phyloP scores from a whole-genome alignment of 2,797 vertebrate genomes.

The Hyperoplus lanceolatus region DNA sequence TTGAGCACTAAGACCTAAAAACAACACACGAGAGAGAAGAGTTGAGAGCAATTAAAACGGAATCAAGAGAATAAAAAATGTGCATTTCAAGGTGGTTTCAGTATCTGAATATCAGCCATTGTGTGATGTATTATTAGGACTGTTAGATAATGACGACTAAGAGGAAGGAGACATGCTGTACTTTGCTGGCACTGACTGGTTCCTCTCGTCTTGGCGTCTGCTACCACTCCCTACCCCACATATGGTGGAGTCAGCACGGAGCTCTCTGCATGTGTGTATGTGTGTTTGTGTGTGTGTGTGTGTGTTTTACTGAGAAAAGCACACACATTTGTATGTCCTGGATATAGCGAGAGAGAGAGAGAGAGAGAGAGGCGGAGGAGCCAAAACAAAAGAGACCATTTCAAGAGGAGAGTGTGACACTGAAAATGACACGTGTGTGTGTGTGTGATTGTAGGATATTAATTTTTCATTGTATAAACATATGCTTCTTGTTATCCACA shows the following conservation, averaged over 20 bases:
- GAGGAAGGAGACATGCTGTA: constrained; percentile 74
- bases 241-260: constrained; percentile 79
- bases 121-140: constrained; percentile 66
- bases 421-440: constrained; percentile 34
- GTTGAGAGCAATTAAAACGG: background rate
- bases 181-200: constrained; percentile 75
- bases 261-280: constrained; percentile 37
- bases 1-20: constrained; percentile 6
- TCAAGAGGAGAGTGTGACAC: constrained; percentile 43
- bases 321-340: constrained; percentile 23
- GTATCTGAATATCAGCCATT: constrained; percentile 19
- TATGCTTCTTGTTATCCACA: no score
- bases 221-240: constrained; percentile 73
- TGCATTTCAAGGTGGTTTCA: constrained; percentile 6
- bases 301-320: constrained; percentile 32
- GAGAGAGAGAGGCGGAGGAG: constrained; percentile 23
- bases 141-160: constrained; percentile 67
- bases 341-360: constrained; percentile 7
- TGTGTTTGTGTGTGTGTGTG: constrained; percentile 31
- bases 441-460: constrained; percentile 12
- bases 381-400: constrained; percentile 40
- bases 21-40: constrained; percentile 3
- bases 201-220: constrained; percentile 75
- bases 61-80: constrained; percentile 17
- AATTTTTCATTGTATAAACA: no score